A percentile compares a stretch with the other conserved stretches of the same genome.
phyloP scores from a whole-genome alignment of 1,140 invertebrate genomes.

The Pemphigus obesinymphae region DNA sequence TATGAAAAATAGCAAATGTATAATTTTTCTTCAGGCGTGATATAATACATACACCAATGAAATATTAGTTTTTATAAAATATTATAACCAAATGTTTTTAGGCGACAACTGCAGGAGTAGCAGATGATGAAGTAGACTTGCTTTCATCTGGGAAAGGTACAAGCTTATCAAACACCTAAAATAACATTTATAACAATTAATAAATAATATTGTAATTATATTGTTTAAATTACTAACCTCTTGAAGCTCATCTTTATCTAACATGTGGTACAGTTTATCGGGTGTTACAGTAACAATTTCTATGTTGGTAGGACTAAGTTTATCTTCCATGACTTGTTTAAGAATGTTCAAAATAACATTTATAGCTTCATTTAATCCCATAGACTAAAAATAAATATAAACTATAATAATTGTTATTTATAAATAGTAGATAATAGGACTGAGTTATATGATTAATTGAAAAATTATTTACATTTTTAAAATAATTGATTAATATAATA shows the following conservation, averaged over 20 bases:
- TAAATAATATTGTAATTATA: background rate
- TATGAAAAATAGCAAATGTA: background rate
- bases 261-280: constrained; percentile 82
- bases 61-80: background rate
- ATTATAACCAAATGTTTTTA: constrained; percentile 4
- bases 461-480: too few relatives aligned
- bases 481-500: too few relatives aligned
- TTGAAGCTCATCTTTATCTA: constrained; percentile 82
- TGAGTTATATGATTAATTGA: too few relatives aligned
- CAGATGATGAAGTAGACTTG: background rate
- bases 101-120: background rate
- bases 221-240: constrained; percentile 53
- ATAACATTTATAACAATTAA: background rate
- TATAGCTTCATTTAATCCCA: constrained; percentile 93
- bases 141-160: constrained; percentile 28
- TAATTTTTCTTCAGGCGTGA: background rate
- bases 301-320: constrained; percentile 94
- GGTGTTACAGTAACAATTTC: constrained; percentile 94
- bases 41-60: constrained; percentile 11
- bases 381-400: too few relatives aligned
- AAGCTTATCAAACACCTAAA: constrained; percentile 35
- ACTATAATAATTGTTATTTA: too few relatives aligned
- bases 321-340: constrained; percentile 99
- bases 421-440: too few relatives aligned
- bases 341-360: constrained; percentile 88